Base-by-base conservation (phyloP, 1,140 invertebrate species). In the Phortica variegata region DNA sequence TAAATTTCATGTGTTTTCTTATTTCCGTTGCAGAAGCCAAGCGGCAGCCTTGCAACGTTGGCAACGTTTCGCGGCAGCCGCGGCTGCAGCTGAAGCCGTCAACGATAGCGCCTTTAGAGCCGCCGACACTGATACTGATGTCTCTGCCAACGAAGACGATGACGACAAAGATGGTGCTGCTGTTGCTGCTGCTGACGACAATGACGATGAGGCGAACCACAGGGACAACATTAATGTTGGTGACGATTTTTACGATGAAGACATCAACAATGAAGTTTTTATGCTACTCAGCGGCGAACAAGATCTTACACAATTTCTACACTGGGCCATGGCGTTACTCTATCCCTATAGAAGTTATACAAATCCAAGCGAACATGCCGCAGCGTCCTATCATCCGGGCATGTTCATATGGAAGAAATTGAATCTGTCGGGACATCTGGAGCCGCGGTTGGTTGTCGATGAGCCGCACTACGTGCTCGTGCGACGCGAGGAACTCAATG, bases 391-490 rank as follows among this genome's bases (percentile, higher is more conserved):
- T 46, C 51, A 71, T 37, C 61, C 72, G 5, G 59, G 65, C 29
- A 70, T 73, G 66, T 73, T 58, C 23, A 44, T 68, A 0, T 75
- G 68, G 68, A 75, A 73, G 47, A 75, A 70, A 42, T 51, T 75
- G 1, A 75, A 75, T 34, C 48, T 73, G 2, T 75, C 72, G 1
- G 73, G 72, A 5, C 58, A 70, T 16, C 19, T 72, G 43, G 72
- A 75, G 29, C 65, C 62, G 1, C 72, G 72, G 9, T 39, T 75
- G 15, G 56, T 71, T 43, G 72, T 71, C 32, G 73, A 75, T 10
- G 73, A 75, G 42, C 73, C 73, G 0, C 60, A 56, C 7, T 75
- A 73, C 43, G 48, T 75, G 0, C 49, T 75, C 10, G 69, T 75
- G 29, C 52, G 71, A 2, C 52, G 71, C 19, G 71, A 74, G 43